These are phyloP conservation scores for Eciton burchellii DNA, from an alignment of 1,140 invertebrate species.

Conservation along the genomic window DNA sequence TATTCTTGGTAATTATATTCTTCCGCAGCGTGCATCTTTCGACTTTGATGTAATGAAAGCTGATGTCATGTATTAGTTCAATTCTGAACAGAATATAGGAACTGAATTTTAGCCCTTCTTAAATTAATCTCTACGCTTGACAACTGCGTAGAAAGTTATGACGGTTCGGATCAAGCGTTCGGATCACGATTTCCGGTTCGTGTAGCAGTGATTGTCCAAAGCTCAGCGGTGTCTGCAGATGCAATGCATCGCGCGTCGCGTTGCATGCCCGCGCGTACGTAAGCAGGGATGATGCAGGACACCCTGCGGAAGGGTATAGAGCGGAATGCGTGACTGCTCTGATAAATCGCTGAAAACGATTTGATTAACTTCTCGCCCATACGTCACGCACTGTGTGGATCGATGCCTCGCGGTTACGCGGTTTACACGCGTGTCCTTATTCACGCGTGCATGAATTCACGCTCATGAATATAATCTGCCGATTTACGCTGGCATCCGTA, in stretches of 20 bases:
- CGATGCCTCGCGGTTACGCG: conserved; percentile 62
- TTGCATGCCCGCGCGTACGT: conserved; percentile 15
- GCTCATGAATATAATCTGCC: conserved; percentile 43
- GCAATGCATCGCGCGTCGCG: conserved; percentile 38
- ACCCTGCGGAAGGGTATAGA: conserved; percentile 10
- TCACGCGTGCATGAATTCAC: conserved; percentile 44
- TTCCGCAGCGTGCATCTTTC: too few relatives aligned
- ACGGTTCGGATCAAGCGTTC: conserved; percentile 44
- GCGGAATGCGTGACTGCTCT: conserved; percentile 23
- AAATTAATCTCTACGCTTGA: too few relatives aligned
- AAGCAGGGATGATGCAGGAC: background rate
- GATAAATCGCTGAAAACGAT: conserved; percentile 73
- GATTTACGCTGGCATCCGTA: conserved; percentile 62
- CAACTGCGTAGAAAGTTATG: too few relatives aligned
- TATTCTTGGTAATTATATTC: too few relatives aligned
- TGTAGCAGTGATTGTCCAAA: conserved; percentile 63
- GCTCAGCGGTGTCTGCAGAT: conserved; percentile 46
- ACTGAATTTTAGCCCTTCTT: too few relatives aligned
- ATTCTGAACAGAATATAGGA: too few relatives aligned
- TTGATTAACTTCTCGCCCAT: conserved; percentile 73
- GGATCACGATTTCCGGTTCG: conserved; percentile 30
- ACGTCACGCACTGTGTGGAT: conserved; percentile 63
- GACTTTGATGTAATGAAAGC: too few relatives aligned
- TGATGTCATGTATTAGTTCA: too few relatives aligned
- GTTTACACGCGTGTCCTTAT: conserved; percentile 72